Evolutionary conservation across 2,888 invertebrate genomes (phyloP).

Genomic region (Synergus laeviventris): DNA sequence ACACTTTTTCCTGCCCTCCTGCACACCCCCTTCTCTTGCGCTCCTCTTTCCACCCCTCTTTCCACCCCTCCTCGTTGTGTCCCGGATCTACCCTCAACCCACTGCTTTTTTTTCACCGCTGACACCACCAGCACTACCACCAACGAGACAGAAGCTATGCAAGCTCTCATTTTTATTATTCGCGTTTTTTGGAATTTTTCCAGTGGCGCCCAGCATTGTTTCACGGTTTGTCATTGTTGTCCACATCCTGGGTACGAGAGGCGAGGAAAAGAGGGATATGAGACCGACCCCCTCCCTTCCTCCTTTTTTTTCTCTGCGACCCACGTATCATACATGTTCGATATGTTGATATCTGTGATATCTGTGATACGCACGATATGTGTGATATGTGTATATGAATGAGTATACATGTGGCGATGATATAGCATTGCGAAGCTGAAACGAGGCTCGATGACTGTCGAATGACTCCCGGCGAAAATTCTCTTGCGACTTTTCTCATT

Average conservation of each 20-base stretch:
- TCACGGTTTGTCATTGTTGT: slow-evolving; percentile 76
- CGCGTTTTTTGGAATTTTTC: slow-evolving; percentile 76
- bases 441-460: slow-evolving; percentile 70
- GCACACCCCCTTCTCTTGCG: slow-evolving; percentile 57
- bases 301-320: slow-evolving; percentile 26
- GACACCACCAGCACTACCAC: slow-evolving; percentile 52
- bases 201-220: slow-evolving; percentile 76
- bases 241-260: slow-evolving; percentile 62
- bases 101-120: slow-evolving; percentile 54
- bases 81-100: slow-evolving; percentile 57
- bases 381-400: background rate
- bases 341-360: background rate
- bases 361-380: background rate
- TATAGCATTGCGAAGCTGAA: slow-evolving; percentile 42
- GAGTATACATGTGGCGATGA: slow-evolving; percentile 40
- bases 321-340: slow-evolving; percentile 27
- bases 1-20: slow-evolving; percentile 66
- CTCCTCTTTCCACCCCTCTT: slow-evolving; percentile 42
- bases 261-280: slow-evolving; percentile 38
- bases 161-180: slow-evolving; percentile 74
- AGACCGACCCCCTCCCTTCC: slow-evolving; percentile 8
- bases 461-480: slow-evolving; percentile 72
- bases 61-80: slow-evolving; percentile 5
- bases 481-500: slow-evolving; percentile 48
- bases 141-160: slow-evolving; percentile 59